phyloP scores from a whole-genome alignment of 2,888 invertebrate genomes.

The Ochropleura leucogaster region DNA sequence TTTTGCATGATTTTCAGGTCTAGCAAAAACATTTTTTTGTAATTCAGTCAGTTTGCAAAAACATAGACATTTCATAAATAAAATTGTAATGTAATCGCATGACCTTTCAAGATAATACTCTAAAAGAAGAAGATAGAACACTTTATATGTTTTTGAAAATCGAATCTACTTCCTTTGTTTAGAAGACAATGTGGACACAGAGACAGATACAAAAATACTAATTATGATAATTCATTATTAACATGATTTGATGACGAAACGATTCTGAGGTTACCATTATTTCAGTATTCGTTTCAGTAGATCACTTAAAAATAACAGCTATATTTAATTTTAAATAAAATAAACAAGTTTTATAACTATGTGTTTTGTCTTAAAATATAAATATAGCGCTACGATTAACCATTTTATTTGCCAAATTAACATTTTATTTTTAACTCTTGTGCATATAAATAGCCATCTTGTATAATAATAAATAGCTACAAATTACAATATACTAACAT shows the following conservation, averaged over 20 bases:
- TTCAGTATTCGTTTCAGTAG: not conserved
- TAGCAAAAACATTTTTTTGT: not conserved
- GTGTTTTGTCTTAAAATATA: not conserved
- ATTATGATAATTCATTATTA: not conserved
- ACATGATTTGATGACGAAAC: not conserved
- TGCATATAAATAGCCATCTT: slow-evolving; percentile 13
- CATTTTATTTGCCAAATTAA: not conserved
- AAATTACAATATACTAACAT: slow-evolving; percentile 28
- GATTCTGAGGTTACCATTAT: not conserved
- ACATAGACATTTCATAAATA: not conserved
- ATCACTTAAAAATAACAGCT: not conserved
- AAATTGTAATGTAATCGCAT: not conserved
- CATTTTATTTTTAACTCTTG: not conserved
- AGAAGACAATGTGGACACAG: not conserved
- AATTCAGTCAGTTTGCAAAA: not conserved
- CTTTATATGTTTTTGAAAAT: not conserved
- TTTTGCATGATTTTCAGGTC: not conserved
- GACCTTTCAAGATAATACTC: too few relatives aligned
- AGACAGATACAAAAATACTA: not conserved
- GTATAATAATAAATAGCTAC: slow-evolving; percentile 19
- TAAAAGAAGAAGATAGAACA: not conserved
- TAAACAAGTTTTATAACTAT: not conserved
- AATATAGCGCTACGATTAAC: too few relatives aligned
- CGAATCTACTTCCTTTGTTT: not conserved
- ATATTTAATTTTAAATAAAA: too few relatives aligned